Conservation (phyloP, 2,113 vertebrate species). For the Vulpes ferrilata region DNA sequence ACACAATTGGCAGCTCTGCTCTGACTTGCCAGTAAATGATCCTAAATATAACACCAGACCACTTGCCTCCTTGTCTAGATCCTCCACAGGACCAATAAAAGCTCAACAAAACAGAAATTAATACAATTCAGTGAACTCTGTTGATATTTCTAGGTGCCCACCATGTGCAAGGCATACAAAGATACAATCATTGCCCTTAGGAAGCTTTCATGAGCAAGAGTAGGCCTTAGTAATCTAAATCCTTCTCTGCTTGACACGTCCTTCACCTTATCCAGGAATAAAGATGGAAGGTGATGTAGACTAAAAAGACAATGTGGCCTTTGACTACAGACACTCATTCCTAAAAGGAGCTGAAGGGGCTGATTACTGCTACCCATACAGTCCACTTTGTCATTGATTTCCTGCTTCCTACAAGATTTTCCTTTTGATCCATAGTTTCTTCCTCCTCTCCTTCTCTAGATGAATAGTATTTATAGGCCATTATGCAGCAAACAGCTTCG, state of each 20-base stretch:
- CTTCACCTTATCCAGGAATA: not conserved
- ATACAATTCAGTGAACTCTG: not conserved
- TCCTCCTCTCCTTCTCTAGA: not conserved
- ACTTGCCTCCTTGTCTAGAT: not conserved
- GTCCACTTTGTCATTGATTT: not conserved
- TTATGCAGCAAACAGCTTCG: not conserved
- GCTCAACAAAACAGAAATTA: not conserved
- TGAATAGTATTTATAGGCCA: not conserved
- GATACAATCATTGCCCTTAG: not conserved
- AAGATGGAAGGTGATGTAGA: not conserved
- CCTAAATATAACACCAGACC: not conserved
- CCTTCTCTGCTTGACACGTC: not conserved
- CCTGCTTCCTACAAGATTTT: not conserved
- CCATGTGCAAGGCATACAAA: not conserved
- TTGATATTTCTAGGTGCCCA: not conserved
- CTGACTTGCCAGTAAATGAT: not conserved
- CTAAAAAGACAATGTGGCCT: not conserved
- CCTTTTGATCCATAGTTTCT: not conserved
- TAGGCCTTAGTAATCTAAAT: not conserved
- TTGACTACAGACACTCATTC: not conserved
- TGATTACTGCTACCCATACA: not conserved
- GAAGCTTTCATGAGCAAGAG: not conserved
- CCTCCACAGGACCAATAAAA: not conserved
- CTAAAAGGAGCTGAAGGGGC: not conserved
- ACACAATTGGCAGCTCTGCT: not conserved